Conservation (phyloP, 1,140 invertebrate species). For the Piezodorus guildinii region DNA sequence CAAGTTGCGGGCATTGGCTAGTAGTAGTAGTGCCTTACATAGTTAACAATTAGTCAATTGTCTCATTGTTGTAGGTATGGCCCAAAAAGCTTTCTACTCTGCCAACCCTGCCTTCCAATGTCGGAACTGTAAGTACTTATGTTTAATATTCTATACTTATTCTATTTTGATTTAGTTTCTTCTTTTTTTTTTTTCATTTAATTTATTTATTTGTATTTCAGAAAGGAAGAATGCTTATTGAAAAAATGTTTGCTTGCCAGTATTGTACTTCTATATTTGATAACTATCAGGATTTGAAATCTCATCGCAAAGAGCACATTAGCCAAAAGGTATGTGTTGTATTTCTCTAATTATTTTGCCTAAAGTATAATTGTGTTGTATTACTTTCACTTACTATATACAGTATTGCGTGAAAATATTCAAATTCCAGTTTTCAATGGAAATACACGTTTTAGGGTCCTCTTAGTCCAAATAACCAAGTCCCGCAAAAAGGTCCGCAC, state of each 20-base stretch:
- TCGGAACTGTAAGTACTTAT: slow-evolving; percentile 26
- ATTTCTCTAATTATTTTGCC: too few relatives aligned
- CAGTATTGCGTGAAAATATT: too few relatives aligned
- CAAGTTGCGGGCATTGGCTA: too few relatives aligned
- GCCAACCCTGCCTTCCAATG: slow-evolving; percentile 22
- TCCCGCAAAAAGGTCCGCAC: too few relatives aligned
- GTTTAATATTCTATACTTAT: too few relatives aligned
- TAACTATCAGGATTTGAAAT: slow-evolving; percentile 41
- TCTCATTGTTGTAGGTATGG: slow-evolving; percentile 22
- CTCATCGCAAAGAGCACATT: slow-evolving; percentile 42
- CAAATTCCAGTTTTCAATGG: too few relatives aligned
- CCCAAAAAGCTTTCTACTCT: slow-evolving; percentile 22
- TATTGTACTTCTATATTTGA: slow-evolving; percentile 39
- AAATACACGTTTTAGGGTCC: too few relatives aligned
- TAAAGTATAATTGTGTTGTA: too few relatives aligned
- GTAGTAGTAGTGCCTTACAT: too few relatives aligned
- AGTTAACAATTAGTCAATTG: background rate
- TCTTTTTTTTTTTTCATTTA: background rate
- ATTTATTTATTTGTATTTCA: background rate
- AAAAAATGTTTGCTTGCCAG: slow-evolving; percentile 44
- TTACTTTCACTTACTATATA: too few relatives aligned
- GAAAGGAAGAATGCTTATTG: slow-evolving; percentile 30
- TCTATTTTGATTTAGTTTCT: too few relatives aligned
- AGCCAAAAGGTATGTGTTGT: slow-evolving; percentile 37
- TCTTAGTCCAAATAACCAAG: too few relatives aligned